Evolutionary conservation across 2,113 vertebrate genomes (phyloP), one percentile per base, ranked within the genome.

Genomic region (Abramis brama): DNA sequence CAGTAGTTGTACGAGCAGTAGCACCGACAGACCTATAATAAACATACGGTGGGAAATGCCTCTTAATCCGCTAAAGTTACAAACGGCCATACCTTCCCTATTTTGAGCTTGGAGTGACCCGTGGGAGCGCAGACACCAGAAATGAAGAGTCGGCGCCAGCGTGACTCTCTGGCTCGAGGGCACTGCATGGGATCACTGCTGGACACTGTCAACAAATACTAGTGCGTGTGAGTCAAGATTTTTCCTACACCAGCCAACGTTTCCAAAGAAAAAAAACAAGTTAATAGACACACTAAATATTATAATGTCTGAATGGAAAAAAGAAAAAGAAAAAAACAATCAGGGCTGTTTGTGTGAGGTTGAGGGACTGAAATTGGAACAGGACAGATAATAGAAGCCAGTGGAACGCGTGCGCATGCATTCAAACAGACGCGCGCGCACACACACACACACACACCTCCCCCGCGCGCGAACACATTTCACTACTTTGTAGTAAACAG

Each of bases 1-100:
- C 5, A 94, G 85, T 3, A 94, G 86, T 83, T 94, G 94, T 52
- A 94, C 85, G 0, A 89, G 62, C 59, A 95, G 82, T 12, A 95
- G 80, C 2, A 93, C 0, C 75, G 91, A 86, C 0, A 92, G 90
- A 78, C 91, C 86, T 3, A 93, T 6, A 2, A 93, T 84, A 6
- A 87, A 7, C 33, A 87, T 85, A 60, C 52, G 12, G 60, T 87
- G 89, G 60, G 85, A 81, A 50, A 80, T 80, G 83, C 43, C 60
- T 66, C 43, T 70, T 86, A 21, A 74, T 79, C 45, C 79, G 82
- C 73, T 90, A 82, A 36, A 25, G 73, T 83, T 88, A 77, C 88
- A 79, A 85, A 82, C 84, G 64, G 88, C 87, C 93, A 94, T 94
- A 30, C 87, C 86, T 82, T 39, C 30, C 25, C 47, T 66, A 2